Percentiles rank a stretch among this genome's conserved stretches.
phyloP scores from a whole-genome alignment of 1,140 invertebrate species.

The Phymorhynchus buccinoides region DNA sequence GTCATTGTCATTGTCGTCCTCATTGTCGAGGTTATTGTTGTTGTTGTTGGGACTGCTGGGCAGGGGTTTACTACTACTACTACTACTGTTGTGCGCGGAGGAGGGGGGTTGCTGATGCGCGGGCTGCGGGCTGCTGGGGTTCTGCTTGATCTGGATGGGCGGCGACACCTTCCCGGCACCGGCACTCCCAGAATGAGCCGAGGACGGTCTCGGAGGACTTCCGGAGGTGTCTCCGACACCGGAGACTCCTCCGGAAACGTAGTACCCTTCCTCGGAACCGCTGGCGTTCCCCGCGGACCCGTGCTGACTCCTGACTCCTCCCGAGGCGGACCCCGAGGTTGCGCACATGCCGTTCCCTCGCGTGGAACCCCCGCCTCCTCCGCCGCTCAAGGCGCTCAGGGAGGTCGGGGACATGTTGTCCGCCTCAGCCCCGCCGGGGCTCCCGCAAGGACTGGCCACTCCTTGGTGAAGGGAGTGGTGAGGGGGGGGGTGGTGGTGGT shows the following conservation, averaged over 20 bases:
- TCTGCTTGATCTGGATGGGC: constrained; percentile 32
- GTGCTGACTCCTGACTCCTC: background rate
- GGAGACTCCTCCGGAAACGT: constrained; percentile 1
- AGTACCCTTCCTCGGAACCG: constrained; percentile 26
- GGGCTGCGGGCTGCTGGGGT: constrained; percentile 31
- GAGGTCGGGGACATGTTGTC: constrained; percentile 25
- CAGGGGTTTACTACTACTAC: too few species aligned
- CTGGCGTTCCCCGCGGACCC: background rate
- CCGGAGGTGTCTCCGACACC: background rate
- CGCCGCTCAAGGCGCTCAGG: background rate
- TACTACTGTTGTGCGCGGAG: too few species aligned
- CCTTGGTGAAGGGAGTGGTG: background rate
- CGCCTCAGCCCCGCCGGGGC: constrained; percentile 8
- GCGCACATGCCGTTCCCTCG: constrained; percentile 28
- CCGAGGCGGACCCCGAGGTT: background rate
- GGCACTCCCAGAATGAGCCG: constrained; percentile 31
- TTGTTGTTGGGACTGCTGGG: background rate
- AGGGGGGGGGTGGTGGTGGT: constrained; percentile 14
- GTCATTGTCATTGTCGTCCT: background rate
- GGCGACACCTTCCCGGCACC: background rate
- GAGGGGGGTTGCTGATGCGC: constrained; percentile 27
- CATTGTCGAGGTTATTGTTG: constrained; percentile 28
- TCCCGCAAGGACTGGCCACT: constrained; percentile 30
- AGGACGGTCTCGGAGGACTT: constrained; percentile 23
- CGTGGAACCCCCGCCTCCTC: background rate